Base-by-base conservation (phyloP, 2,113 vertebrate genomes). In the Sylvietta virens region DNA sequence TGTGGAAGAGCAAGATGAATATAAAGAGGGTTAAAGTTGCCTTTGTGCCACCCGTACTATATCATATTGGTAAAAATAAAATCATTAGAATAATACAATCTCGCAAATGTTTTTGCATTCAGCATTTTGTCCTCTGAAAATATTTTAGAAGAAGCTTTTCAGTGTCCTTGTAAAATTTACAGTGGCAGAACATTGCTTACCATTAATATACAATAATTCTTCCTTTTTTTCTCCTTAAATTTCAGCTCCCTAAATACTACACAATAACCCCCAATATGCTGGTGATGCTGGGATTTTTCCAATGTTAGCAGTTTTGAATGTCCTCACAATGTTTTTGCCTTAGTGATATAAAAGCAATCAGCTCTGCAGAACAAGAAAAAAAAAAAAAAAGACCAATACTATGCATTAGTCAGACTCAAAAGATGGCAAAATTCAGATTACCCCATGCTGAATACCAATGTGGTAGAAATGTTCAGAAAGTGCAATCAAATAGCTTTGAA, bases 401-500 rank as follows among this genome's bases (percentile, higher is more conserved):
- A 42, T 39, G 27, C 94, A 78, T 91, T 76, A 90, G 90, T 89
- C 90, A 87, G 71, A 92, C 58, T 86, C 62, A 79, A 90, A 97
- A 93, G 82, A 78, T 61, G 86, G 54, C 83, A 87, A 61, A 94
- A 92, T 86, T 92, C 71, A 70, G 88, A 93, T 90, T 90, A 92
- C 93, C 82, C 91, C 85, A 95, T 37, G 40, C 94, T 19, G 86
- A 92, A 97, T 97, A 81, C 89, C 94, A 94, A 97, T 97, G 95
- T 81, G 82, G 47, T 92, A 48, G 91, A 92, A 92, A 94, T 79
- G 71, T 77, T 98, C 92, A 93, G 95, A 86, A 94, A 83, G 66
- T 48, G 31, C 92, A 92, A 87, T 87, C 94, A 97, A 94, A 97
- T 80, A 92, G 81, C 94, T 96, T 86, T 76, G 96, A 97, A 98